Base-by-base conservation (phyloP, 2,113 vertebrate species). In the Xiphorhynchus elegans region DNA sequence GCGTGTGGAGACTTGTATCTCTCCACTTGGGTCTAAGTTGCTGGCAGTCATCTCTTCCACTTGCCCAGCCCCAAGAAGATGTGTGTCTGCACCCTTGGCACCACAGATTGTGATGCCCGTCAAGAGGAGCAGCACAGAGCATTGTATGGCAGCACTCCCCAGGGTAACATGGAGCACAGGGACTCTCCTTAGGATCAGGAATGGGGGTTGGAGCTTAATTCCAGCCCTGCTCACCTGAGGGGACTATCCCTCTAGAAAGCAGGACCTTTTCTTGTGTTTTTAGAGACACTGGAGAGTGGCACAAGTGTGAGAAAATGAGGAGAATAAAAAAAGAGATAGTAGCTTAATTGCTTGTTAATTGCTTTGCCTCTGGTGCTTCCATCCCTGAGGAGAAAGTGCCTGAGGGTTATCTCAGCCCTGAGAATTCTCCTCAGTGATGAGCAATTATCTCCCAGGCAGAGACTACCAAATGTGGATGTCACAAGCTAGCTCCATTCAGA, bases 291-390 rank as follows among this genome's bases (percentile, higher is more conserved):
- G 26, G n/a, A 80, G 37, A 82, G 13, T 42, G 21, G 11, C 46
- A 64, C 21, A 60, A 82, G 4, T 52, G 75, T 84, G 28, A 70
- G 56, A 49, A 62, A 55, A 66, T 31, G 24, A 19, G 6, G 9
- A 14, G 16, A 31, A 31, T 33, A 74, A 42, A 39, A 29, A 55
- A 18, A 47, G 8, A 81, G 12, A 49, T 3, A 69, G 18, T 11
- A n/a, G 37, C 26, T 94, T 96, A 96, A 96, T 94, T 96, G 64
- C 80, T 94, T 87, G 79, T 94, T 96, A 97, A 96, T 95, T 97
- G 89, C 78, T 96, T 95, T 94, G 84, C 84, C 89, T 93, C 70
- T 95, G 87, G 75, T 96, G 58, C n/a, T 96, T 37, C 39, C 10
- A 35, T 73, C 85, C 87, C 82, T 70, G 67, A 74, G 46, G 91